Conservation (phyloP, 2,888 invertebrate species). For the Hydrotaea diabolus region DNA sequence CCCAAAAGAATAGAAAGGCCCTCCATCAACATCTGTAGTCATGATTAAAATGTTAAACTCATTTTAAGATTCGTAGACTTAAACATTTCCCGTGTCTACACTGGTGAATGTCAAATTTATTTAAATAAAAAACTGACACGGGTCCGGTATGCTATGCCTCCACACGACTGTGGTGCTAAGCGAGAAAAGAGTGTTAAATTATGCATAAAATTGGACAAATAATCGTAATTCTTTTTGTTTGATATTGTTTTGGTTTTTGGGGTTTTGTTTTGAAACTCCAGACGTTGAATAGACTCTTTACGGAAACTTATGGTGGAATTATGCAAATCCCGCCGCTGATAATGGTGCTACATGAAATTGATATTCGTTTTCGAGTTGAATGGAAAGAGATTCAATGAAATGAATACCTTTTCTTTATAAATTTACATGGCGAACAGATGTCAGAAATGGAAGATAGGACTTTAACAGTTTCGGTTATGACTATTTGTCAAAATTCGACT, state of each 20-base stretch:
- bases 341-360: not conserved
- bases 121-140: not conserved
- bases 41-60: not conserved
- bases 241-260: not conserved
- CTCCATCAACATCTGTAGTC: not conserved
- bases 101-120: not conserved
- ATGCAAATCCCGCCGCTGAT: slow-evolving; percentile 35
- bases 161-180: too few species aligned
- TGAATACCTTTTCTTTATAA: too few species aligned
- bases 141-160: too few species aligned
- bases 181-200: not conserved
- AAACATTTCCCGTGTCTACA: not conserved
- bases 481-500: slow-evolving; percentile 4
- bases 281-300: not conserved
- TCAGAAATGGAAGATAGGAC: not conserved
- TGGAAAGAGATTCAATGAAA: not conserved
- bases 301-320: slow-evolving; percentile 36
- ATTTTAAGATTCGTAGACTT: not conserved
- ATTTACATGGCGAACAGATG: not conserved
- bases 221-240: not conserved
- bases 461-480: not conserved
- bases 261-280: not conserved
- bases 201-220: slow-evolving; percentile 17
- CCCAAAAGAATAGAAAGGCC: not conserved
- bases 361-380: too few species aligned